Evolutionary conservation across 2,888 invertebrate species (phyloP).

Genomic region (Yponomeuta plumbellus): DNA sequence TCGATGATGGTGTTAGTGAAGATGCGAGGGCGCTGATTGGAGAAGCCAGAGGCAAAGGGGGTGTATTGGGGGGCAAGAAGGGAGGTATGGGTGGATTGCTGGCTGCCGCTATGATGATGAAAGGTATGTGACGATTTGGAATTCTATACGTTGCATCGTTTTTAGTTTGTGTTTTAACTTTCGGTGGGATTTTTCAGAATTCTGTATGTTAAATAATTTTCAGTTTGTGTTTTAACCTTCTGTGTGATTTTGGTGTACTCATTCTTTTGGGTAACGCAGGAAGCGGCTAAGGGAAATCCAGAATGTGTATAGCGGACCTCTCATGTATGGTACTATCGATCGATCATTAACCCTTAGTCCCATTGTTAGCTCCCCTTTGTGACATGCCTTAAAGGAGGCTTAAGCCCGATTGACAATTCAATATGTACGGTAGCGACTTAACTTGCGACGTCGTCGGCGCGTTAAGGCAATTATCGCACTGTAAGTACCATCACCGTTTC

Average conservation of each 20-base stretch:
- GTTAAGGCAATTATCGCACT: no score
- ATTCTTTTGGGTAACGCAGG: no score
- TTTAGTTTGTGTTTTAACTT: background rate
- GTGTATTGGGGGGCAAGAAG: constrained; percentile 64
- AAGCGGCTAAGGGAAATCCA: no score
- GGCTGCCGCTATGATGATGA: constrained; percentile 79
- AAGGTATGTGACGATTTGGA: constrained; percentile 65
- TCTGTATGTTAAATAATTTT: background rate
- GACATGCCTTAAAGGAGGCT: no score
- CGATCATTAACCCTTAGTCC: no score
- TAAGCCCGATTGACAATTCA: no score
- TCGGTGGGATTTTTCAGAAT: background rate
- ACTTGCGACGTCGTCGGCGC: no score
- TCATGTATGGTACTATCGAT: no score
- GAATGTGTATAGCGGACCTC: no score
- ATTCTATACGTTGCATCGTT: background rate
- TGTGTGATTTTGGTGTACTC: background rate
- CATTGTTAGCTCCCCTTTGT: no score
- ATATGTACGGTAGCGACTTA: no score
- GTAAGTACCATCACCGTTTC: no score
- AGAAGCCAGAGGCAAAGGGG: constrained; percentile 72
- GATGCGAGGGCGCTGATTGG: constrained; percentile 75
- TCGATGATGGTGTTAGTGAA: constrained; percentile 78
- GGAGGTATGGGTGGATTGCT: constrained; percentile 68
- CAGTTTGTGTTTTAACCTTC: background rate